Evolutionary conservation across 2,888 invertebrate genomes (phyloP).

Genomic region (Apamea monoglypha): DNA sequence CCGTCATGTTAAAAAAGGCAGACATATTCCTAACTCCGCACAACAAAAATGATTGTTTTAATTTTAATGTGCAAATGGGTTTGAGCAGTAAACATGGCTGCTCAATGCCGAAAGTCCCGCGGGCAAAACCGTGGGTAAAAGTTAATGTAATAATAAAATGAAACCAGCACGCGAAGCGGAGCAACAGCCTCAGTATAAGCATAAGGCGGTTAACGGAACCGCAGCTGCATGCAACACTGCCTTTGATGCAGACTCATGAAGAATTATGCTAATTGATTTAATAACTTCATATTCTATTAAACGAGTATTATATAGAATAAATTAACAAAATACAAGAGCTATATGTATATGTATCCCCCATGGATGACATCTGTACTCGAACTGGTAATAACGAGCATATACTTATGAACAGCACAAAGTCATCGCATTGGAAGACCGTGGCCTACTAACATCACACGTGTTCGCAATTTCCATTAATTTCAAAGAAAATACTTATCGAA

Average conservation of each 20-base stretch:
- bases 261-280: slow-evolving; percentile 53
- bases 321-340: background rate
- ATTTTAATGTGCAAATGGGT: slow-evolving; percentile 23
- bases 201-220: slow-evolving; percentile 69
- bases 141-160: slow-evolving; percentile 62
- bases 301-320: slow-evolving; percentile 9
- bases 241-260: slow-evolving; percentile 63
- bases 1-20: background rate
- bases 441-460: slow-evolving; percentile 56
- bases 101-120: slow-evolving; percentile 44
- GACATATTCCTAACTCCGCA: slow-evolving; percentile 1
- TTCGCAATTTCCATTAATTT: slow-evolving; percentile 52
- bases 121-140: slow-evolving; percentile 55
- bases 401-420: slow-evolving; percentile 26
- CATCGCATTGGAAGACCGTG: slow-evolving; percentile 58
- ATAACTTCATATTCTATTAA: slow-evolving; percentile 28
- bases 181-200: slow-evolving; percentile 72
- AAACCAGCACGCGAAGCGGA: slow-evolving; percentile 67
- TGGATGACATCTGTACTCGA: slow-evolving; percentile 14
- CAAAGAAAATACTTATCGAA: slow-evolving; percentile 60
- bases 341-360: background rate
- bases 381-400: background rate
- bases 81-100: slow-evolving; percentile 14
- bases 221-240: slow-evolving; percentile 71
- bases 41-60: background rate